Base-by-base conservation (phyloP, 2,888 invertebrate genomes). In the Epistrophella euchroma region DNA sequence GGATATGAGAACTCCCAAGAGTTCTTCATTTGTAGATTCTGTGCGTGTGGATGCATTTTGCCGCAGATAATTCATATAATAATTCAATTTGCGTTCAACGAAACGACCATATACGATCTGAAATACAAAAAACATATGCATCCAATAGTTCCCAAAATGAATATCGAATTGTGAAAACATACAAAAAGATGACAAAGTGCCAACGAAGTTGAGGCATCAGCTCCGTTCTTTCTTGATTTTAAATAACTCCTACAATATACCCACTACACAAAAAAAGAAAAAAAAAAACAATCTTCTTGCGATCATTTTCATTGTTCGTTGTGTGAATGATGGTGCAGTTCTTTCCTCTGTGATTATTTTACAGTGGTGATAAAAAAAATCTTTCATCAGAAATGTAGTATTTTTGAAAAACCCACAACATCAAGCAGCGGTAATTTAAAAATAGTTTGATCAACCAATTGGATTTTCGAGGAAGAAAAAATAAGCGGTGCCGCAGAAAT, bases 111-210 rank as follows among this genome's bases (percentile, higher is more conserved):
- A 22, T 32, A 32, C 22, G 19, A 58, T 85, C 66, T 56, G 47
- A 58, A 62, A 62, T 62, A 55, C 68, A 76, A 56, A 76, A 64
- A 77, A 62, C 43, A 62, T n/a, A 77, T 82, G 62, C 70, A 86
- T 58, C 58, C 72, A 76, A 80, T 80, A 70, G 80, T 85, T 58
- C 40, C 56, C 45, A 80, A 78, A 86, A 52, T 25, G 70, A 81
- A 77, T 70, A 74, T 68, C 25, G 43, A 72, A 56, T 74, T 86
- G 74, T 81, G 62, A 77, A 70, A 81, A 81, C 85, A 86, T 35
- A 77, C 73, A 62, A 86, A 75, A 64, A 81, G 78, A 77, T 78
- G 82, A 74, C 86, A 82, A 78, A 78, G 62, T 86, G 60, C 52
- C 70, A 70, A 71, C 60, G 15, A 50, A 37, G 19, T 43, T 60